These are phyloP conservation scores for Phenganax subtilis DNA, from an alignment of 92 coral and sea anemone species.

Conservation along the genomic window DNA sequence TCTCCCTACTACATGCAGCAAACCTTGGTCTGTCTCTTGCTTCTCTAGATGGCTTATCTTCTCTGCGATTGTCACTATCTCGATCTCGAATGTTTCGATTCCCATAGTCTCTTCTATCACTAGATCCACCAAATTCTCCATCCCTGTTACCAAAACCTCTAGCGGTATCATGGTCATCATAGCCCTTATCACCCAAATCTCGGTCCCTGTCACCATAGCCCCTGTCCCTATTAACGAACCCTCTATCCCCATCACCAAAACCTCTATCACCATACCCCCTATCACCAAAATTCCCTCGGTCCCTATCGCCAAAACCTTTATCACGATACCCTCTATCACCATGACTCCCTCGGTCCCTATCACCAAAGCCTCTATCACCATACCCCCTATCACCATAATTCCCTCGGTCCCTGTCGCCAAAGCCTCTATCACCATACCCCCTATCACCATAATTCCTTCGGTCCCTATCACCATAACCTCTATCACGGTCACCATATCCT, in stretches of 20 bases:
- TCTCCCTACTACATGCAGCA: not conserved
- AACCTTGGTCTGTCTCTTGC: conserved; percentile 30
- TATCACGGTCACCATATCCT: conserved; percentile 8
- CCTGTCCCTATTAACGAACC: conserved; percentile 58
- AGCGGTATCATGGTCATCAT: not conserved
- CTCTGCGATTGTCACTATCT: conserved; percentile 47
- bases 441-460: not conserved
- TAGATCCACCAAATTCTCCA: not conserved
- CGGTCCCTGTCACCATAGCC: conserved; percentile 43
- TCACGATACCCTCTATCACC: conserved; percentile 53
- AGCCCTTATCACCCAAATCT: conserved; percentile 7
- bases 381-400: conserved; percentile 43
- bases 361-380: conserved; percentile 59
- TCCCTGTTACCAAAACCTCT: not conserved
- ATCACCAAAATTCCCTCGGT: conserved; percentile 28
- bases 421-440: conserved; percentile 21
- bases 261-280: conserved; percentile 58
- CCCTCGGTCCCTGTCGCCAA: conserved; percentile 9
- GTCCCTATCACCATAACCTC: conserved; percentile 41
- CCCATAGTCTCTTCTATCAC: conserved; percentile 12
- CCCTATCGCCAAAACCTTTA: conserved; percentile 31
- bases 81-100: conserved; percentile 9
- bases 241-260: conserved; percentile 44
- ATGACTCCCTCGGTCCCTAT: conserved; percentile 54
- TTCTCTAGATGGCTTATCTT: conserved; percentile 6